Percentiles rank a stretch among this genome's conserved stretches.
Conservation (phyloP, 2,113 vertebrate genomes). For the Dascyllus trimaculatus region DNA sequence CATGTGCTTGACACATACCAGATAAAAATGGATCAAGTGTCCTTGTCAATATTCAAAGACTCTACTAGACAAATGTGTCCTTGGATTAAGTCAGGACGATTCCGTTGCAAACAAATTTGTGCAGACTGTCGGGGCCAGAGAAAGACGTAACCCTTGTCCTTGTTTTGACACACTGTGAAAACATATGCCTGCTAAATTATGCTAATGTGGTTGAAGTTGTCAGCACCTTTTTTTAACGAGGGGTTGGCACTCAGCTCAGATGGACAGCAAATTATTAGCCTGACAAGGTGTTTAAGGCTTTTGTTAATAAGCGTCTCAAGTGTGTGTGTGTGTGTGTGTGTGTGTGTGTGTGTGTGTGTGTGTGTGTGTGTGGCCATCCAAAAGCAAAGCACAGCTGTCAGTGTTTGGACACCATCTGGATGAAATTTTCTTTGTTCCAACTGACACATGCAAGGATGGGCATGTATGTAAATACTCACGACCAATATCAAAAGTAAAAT, state of each 20-base stretch:
- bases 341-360: neutral
- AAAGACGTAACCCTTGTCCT: conserved; percentile 64
- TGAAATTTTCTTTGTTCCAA: conserved; percentile 14
- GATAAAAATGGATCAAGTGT: conserved; percentile 7
- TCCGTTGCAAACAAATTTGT: conserved; percentile 38
- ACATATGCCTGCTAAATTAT: conserved; percentile 79
- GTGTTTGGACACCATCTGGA: conserved; percentile 67
- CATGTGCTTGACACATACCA: neutral
- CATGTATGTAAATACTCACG: conserved; percentile 44
- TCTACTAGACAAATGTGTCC: conserved; percentile 42
- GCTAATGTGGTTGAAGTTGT: conserved; percentile 76
- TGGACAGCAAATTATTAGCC: conserved; percentile 66
- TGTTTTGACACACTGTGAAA: conserved; percentile 70
- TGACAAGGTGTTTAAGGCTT: conserved; percentile 81
- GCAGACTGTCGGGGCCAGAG: conserved; percentile 28
- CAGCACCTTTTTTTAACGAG: conserved; percentile 75
- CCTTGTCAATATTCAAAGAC: conserved; percentile 38
- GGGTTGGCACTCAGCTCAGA: conserved; percentile 51
- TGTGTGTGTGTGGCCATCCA: neutral
- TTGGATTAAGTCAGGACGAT: conserved; percentile 47
- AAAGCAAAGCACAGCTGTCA: conserved; percentile 71
- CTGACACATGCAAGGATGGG: neutral
- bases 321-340: conserved; percentile 31
- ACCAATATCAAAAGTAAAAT: conserved; percentile 29
- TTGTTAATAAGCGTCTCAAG: conserved; percentile 69